Percentiles rank a stretch among this genome's conserved stretches.
Evolutionary conservation across 1,140 invertebrate species (phyloP).

Genomic region (Drosophila ogumai): DNA sequence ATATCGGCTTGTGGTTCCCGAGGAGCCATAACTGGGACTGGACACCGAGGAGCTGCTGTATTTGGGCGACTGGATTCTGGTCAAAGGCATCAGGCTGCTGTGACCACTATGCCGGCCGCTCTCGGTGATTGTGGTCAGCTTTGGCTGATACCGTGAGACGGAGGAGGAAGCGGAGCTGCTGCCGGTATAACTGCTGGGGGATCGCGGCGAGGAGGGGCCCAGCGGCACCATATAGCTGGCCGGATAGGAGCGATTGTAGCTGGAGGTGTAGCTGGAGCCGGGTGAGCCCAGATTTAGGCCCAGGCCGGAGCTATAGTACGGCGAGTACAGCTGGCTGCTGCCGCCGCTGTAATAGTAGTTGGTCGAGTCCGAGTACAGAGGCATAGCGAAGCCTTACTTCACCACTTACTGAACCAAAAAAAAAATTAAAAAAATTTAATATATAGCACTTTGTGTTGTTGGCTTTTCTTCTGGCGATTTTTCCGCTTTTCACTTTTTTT

Average conservation of each 20-base stretch:
- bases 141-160: conserved; percentile 88
- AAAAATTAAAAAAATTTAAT: background rate
- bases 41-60: conserved; percentile 51
- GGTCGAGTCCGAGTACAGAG: conserved; percentile 77
- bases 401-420: conserved; percentile 2
- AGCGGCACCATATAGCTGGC: conserved; percentile 76
- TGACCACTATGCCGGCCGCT: conserved; percentile 66
- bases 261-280: conserved; percentile 64
- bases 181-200: conserved; percentile 44
- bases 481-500: conserved; percentile 9
- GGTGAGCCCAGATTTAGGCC: conserved; percentile 32
- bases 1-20: conserved; percentile 75
- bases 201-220: conserved; percentile 52
- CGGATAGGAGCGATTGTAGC: conserved; percentile 71
- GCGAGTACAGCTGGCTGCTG: conserved; percentile 85
- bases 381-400: conserved; percentile 58
- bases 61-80: conserved; percentile 85
- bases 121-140: conserved; percentile 90
- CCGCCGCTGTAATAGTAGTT: conserved; percentile 84
- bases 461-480: conserved; percentile 18
- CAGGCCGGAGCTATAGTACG: conserved; percentile 86
- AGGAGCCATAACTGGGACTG: conserved; percentile 37
- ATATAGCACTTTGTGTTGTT: conserved; percentile 13
- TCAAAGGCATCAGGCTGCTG: conserved; percentile 77
- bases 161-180: conserved; percentile 36